Conservation (phyloP, 2,797 vertebrate species). For the Dryobates pubescens region DNA sequence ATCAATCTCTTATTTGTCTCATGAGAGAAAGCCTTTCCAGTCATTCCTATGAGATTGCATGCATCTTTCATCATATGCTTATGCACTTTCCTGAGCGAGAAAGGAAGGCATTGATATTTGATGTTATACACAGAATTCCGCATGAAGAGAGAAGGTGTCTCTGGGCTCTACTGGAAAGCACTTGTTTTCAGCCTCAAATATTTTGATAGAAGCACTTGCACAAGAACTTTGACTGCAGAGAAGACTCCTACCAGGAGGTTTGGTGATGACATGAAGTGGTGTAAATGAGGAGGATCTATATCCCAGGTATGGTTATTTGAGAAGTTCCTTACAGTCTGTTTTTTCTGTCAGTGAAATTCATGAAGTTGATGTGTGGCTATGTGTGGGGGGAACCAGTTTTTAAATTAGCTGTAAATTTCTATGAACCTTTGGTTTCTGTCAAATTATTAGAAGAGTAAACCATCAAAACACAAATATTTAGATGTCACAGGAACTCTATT, state of each 20-base stretch:
- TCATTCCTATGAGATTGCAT: not conserved
- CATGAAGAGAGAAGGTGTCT: not conserved
- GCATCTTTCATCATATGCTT: not conserved
- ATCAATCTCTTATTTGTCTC: not conserved
- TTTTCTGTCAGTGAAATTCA: not conserved
- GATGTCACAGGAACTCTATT: not conserved
- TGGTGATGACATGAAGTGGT: not conserved
- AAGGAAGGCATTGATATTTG: not conserved
- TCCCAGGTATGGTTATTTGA: not conserved
- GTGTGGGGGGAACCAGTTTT: not conserved
- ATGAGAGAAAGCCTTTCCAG: not conserved
- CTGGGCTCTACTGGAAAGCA: not conserved
- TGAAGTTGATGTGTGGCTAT: not conserved
- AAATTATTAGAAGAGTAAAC: not conserved
- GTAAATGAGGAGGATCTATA: not conserved
- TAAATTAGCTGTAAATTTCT: not conserved
- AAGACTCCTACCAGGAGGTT: not conserved
- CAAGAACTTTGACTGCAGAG: not conserved
- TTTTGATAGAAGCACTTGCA: not conserved
- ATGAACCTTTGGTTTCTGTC: not conserved
- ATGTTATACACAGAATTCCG: not conserved
- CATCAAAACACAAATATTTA: not conserved
- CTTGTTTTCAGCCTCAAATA: not conserved
- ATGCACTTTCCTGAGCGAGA: not conserved
- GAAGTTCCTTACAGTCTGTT: not conserved